A percentile compares a stretch with the other conserved stretches of the same genome.
These are phyloP conservation scores for Hymenochirus boettgeri DNA, from an alignment of 2,113 vertebrate species.

Conservation along the genomic window DNA sequence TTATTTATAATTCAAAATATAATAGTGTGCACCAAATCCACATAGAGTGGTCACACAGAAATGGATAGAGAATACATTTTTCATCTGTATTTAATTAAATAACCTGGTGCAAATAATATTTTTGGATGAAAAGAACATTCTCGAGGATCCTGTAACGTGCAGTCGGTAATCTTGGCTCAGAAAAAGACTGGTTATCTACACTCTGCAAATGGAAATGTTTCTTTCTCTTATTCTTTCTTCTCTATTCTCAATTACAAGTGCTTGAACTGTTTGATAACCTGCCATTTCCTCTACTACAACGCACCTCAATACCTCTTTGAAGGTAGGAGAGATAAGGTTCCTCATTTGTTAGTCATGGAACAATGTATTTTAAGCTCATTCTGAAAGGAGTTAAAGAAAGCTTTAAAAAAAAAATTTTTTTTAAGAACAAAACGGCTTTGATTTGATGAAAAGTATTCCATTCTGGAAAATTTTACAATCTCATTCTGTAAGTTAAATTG, in stretches of 20 bases:
- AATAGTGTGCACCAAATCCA: no score
- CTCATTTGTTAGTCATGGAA: slow-evolving; percentile 27
- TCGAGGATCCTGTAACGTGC: no score
- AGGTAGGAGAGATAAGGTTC: slow-evolving; percentile 35
- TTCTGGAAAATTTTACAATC: slow-evolving; percentile 2
- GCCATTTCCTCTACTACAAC: slow-evolving; percentile 17
- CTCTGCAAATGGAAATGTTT: slow-evolving; percentile 11
- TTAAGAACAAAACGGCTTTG: background rate
- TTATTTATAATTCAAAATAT: no score
- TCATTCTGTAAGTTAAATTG: background rate
- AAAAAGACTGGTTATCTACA: no score
- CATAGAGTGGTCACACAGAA: no score
- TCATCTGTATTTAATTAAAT: no score
- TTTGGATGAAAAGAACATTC: no score
- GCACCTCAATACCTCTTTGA: slow-evolving; percentile 31
- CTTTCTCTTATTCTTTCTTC: slow-evolving; percentile 16
- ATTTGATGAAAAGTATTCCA: slow-evolving; percentile 17
- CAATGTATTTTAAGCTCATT: slow-evolving; percentile 24
- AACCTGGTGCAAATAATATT: no score
- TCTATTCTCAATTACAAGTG: slow-evolving; percentile 30
- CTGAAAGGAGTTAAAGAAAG: slow-evolving; percentile 31
- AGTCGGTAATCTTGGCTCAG: no score
- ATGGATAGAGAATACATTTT: no score
- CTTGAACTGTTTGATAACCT: slow-evolving; percentile 32
- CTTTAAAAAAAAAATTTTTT: slow-evolving; percentile 14